phyloP scores from a whole-genome alignment of 2,888 invertebrate species.

The Masnerella sp. region DNA sequence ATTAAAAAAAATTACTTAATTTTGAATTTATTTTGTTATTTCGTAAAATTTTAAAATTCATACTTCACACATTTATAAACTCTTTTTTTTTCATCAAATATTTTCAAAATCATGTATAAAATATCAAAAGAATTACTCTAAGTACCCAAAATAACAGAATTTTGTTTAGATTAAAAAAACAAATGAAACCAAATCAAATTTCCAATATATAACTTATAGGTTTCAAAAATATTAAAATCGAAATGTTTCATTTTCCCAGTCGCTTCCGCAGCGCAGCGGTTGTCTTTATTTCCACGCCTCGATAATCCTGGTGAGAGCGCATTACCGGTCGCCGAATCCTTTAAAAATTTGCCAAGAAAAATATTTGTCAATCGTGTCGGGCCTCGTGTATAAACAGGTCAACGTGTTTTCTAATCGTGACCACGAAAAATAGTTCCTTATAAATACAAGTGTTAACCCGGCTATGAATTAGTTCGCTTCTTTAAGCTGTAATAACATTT shows the following conservation, averaged over 20 bases:
- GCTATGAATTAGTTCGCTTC: constrained; percentile 27
- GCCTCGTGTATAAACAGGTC: constrained; percentile 76
- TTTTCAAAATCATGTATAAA: no score
- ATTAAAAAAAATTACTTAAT: no score
- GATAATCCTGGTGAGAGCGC: constrained; percentile 72
- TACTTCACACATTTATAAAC: no score
- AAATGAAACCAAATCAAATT: no score
- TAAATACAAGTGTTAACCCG: constrained; percentile 22
- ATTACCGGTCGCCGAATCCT: constrained; percentile 67
- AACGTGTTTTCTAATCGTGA: constrained; percentile 63
- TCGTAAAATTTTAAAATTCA: no score
- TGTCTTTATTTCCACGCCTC: constrained; percentile 56
- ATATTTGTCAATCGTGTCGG: constrained; percentile 76
- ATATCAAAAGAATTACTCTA: no score
- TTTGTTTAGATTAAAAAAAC: no score
- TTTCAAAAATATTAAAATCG: no score
- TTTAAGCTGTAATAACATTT: constrained; percentile 52
- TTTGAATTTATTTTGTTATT: no score
- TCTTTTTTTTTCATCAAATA: no score
- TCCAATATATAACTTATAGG: no score
- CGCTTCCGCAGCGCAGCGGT: constrained; percentile 27
- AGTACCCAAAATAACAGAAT: no score
- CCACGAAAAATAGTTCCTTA: constrained; percentile 47
- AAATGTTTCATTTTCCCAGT: constrained; percentile 40
- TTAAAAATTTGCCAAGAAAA: constrained; percentile 70